phyloP scores from a whole-genome alignment of 2,797 vertebrate species.

The Heterohyrax brucei region DNA sequence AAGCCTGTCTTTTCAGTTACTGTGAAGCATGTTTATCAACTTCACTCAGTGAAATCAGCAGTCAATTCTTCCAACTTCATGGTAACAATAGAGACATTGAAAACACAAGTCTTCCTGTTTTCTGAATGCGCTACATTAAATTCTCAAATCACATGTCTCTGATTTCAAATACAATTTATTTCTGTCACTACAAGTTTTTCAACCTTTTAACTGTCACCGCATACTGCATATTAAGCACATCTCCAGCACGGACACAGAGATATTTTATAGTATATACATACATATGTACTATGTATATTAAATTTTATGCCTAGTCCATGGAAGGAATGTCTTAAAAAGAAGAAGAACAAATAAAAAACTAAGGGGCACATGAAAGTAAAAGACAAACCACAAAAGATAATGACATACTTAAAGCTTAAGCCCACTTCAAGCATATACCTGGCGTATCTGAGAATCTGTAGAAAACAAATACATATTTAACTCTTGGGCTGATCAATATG shows the following conservation, averaged over 20 bases:
- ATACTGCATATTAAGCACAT: neutral
- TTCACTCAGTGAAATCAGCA: neutral
- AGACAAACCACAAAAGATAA: slow-evolving; percentile 26
- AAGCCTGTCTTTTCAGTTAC: neutral
- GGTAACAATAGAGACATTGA: neutral
- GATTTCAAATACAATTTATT: neutral
- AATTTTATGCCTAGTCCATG: neutral
- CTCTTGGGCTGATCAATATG: neutral
- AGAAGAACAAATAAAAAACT: neutral
- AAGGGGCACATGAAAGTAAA: slow-evolving; percentile 9
- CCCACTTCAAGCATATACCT: neutral
- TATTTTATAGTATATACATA: neutral
- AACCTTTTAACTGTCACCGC: neutral
- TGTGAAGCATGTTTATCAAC: neutral
- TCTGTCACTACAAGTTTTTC: neutral
- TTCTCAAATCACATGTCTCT: neutral
- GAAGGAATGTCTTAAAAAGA: neutral
- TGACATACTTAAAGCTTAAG: neutral
- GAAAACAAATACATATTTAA: neutral
- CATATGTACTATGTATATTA: neutral
- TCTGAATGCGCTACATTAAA: neutral
- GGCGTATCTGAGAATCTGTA: neutral
- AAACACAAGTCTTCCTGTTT: neutral
- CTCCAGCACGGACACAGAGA: neutral
- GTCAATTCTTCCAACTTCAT: neutral